Evolutionary conservation across 2,888 invertebrate species (phyloP), one percentile per base, ranked within the genome.

Genomic region (Craniophora ligustri): DNA sequence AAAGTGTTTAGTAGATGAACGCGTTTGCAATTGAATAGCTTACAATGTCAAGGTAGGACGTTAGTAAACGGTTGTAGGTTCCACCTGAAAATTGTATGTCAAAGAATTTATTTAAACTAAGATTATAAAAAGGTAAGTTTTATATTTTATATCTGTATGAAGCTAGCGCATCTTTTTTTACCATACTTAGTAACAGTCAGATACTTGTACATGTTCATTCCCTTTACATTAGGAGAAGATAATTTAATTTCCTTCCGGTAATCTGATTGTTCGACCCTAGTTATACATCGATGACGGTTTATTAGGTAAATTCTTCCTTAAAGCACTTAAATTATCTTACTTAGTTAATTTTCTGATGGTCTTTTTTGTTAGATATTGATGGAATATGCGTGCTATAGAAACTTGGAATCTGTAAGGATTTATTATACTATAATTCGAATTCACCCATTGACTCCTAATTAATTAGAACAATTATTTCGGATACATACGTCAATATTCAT

Each of bases 221-320:
- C 13, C 31, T 46, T 15, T 26, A 32, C 19, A 30, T 67, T 38
- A 36, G 13, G 14, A 35, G 28, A 5, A 15, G 38, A 32, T 53
- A 50, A 47, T 47, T 50, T 31, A 35, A 53, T 70, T 66, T 53
- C 41, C 59, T 56, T 51, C 45, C 50, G 35, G 16, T 53, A 54
- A 60, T 57, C 39, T 21, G 40, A 50, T 53, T 69, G 34, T 40
- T 51, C 32, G 40, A 57, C 16, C 45, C 13, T 48, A 55, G 57
- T 68, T 45, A 68, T 39, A 40, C 34, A 21, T 40, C 34, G 39
- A 50, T 47, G 35, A 39, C 7, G 26, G 31, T 35, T 50, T 53
- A 23, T 23, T 23, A n/a, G 0, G 10, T n/a, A n/a, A n/a, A n/a
- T n/a, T n/a, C n/a, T n/a, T 23, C 5, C n/a, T 21, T 7, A 23